Percentiles rank a stretch among this genome's conserved stretches.
These are phyloP conservation scores for Psilopogon haemacephalus DNA, from an alignment of 2,113 vertebrate species.

Conservation along the genomic window DNA sequence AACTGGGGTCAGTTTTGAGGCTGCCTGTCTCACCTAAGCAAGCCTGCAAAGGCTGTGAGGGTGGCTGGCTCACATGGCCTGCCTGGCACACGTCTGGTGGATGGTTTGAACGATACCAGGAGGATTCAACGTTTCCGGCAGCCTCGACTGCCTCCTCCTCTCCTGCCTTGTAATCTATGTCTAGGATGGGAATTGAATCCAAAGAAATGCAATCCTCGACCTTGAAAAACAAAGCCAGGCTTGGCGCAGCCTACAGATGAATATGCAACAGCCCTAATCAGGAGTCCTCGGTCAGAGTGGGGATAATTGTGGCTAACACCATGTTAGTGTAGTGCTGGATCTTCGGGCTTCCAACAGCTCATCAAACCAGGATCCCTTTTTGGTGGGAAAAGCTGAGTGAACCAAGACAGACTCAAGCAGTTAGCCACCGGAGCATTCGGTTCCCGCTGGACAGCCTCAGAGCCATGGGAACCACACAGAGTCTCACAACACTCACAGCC, in stretches of 20 bases:
- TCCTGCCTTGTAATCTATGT: conserved; percentile 33
- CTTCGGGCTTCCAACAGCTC: conserved; percentile 37
- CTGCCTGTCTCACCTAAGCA: background rate
- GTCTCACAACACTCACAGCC: background rate
- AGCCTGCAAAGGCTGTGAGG: background rate
- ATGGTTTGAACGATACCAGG: background rate
- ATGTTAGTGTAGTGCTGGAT: conserved; percentile 31
- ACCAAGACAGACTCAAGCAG: conserved; percentile 12
- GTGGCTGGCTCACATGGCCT: rapidly evolving
- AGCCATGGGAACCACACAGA: rapidly evolving
- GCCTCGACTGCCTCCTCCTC: conserved; percentile 39
- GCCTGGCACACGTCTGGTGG: background rate
- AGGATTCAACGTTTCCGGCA: conserved; percentile 6
- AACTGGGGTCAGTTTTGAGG: background rate
- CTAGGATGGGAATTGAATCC: conserved; percentile 62
- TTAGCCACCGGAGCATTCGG: conserved; percentile 13
- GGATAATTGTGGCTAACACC: conserved; percentile 50
- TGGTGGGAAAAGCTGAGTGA: background rate
- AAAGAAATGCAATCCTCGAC: conserved; percentile 59
- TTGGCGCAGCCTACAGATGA: conserved; percentile 19
- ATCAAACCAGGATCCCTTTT: conserved; percentile 9
- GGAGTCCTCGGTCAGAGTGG: conserved; percentile 37
- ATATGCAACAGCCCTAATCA: conserved; percentile 62
- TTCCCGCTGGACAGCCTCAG: background rate
- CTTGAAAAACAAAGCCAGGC: conserved; percentile 62